A percentile compares a stretch with the other conserved stretches of the same genome.
These are phyloP conservation scores for Panthera leo DNA, from an alignment of 2,113 vertebrate species.

Conservation along the genomic window DNA sequence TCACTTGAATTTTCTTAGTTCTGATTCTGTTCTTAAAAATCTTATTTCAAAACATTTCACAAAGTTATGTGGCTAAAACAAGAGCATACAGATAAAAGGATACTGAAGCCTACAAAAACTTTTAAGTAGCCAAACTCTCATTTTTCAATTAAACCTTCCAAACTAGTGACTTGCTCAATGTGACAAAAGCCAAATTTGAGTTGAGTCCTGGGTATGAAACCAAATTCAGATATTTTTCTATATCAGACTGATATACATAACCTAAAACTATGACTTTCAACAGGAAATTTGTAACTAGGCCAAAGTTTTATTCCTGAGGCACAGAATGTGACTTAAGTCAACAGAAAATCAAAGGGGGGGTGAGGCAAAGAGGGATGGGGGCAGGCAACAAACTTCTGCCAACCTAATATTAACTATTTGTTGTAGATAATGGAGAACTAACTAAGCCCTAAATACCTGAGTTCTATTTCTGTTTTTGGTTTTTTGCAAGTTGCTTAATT, in stretches of 20 bases:
- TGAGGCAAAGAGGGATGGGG: not conserved
- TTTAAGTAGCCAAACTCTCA: not conserved
- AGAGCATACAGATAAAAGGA: not conserved
- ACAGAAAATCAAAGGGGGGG: not conserved
- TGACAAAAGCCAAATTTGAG: not conserved
- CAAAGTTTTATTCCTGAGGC: constrained; percentile 1
- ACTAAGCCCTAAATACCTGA: not conserved
- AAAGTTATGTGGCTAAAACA: constrained; percentile 1
- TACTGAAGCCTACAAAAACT: not conserved
- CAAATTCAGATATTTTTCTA: not conserved
- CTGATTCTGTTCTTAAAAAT: not conserved
- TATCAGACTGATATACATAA: not conserved
- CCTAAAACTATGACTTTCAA: constrained; percentile 9
- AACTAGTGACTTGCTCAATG: not conserved
- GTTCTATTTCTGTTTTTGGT: not conserved
- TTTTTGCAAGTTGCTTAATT: constrained; percentile 33
- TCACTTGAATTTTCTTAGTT: not conserved
- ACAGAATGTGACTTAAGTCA: not conserved
- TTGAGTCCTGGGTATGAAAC: not conserved
- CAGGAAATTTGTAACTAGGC: not conserved
- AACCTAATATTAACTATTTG: not conserved
- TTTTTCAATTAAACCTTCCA: not conserved
- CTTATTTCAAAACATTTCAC: not conserved
- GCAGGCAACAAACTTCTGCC: not conserved
- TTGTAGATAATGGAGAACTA: not conserved